Evolutionary conservation across 2,888 invertebrate species (phyloP).

Genomic region (Herminia tarsipennalis): DNA sequence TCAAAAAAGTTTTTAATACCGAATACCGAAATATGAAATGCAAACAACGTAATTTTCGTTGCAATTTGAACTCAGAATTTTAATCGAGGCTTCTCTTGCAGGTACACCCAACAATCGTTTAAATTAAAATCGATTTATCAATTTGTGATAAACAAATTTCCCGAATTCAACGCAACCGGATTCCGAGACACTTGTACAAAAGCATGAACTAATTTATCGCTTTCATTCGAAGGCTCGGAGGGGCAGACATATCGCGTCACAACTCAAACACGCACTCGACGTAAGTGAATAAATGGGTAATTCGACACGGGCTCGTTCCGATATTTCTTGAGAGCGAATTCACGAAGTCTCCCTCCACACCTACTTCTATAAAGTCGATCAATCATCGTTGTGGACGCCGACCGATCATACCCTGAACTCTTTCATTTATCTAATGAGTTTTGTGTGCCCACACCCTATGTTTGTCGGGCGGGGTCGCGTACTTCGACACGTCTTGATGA

Average conservation of each 20-base stretch:
- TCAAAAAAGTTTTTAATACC: too few relatives aligned
- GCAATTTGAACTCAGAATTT: too few relatives aligned
- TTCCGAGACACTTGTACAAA: conserved; percentile 31
- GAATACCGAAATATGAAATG: too few relatives aligned
- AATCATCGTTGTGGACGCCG: conserved; percentile 44
- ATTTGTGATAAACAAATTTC: neutral
- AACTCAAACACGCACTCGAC: conserved; percentile 70
- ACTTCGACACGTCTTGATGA: conserved; percentile 68
- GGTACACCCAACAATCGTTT: too few relatives aligned
- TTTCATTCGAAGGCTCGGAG: conserved; percentile 36
- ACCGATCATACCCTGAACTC: conserved; percentile 73
- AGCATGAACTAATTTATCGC: conserved; percentile 62
- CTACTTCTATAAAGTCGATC: conserved; percentile 43
- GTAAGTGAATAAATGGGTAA: conserved; percentile 76
- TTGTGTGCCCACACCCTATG: conserved; percentile 46
- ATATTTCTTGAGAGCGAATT: conserved; percentile 55
- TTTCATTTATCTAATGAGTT: conserved; percentile 82
- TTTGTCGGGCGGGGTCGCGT: conserved; percentile 54
- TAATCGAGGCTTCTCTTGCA: too few relatives aligned
- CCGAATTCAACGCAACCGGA: conserved; percentile 21
- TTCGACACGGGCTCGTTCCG: conserved; percentile 55
- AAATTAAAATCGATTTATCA: neutral
- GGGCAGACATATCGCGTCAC: conserved; percentile 58
- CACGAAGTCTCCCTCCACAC: conserved; percentile 29
- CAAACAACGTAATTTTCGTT: too few relatives aligned